Percentiles rank a stretch among this genome's conserved stretches.
phyloP scores from a whole-genome alignment of 2,113 vertebrate genomes.

The Hystrix brachyura region DNA sequence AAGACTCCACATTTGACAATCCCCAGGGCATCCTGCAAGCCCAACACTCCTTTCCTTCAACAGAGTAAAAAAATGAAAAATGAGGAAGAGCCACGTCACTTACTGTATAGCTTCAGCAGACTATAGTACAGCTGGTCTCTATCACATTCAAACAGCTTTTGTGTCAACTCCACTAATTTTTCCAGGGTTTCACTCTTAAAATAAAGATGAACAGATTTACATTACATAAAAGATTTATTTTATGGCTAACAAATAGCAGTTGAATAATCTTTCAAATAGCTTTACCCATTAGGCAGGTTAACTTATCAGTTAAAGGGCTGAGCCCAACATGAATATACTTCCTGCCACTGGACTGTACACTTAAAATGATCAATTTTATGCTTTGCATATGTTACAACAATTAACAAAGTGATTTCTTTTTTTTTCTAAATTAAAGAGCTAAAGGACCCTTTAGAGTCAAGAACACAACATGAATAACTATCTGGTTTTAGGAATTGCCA shows the following conservation, averaged over 20 bases:
- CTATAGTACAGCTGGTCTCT: conserved; percentile 96
- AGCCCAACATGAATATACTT: not conserved
- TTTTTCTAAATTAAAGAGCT: not conserved
- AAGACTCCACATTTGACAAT: not conserved
- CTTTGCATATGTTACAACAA: not conserved
- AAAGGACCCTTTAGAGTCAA: not conserved
- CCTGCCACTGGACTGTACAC: not conserved
- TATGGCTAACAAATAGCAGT: not conserved
- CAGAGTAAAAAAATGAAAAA: not conserved
- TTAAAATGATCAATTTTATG: not conserved
- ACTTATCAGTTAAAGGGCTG: not conserved
- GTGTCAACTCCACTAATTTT: conserved; percentile 93
- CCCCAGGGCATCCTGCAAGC: not conserved
- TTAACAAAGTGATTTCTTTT: not conserved
- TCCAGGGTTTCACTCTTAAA: conserved; percentile 93
- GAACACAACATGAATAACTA: not conserved
- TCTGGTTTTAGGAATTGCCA: not conserved
- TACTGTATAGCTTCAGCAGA: conserved; percentile 92
- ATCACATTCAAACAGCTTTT: conserved; percentile 96
- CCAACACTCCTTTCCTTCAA: not conserved
- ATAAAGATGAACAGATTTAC: conserved; percentile 50
- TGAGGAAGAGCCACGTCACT: conserved; percentile 81
- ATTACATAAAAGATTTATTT: not conserved
- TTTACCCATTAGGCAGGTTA: not conserved
- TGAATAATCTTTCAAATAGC: not conserved